Conservation (phyloP, 2,888 invertebrate species). For the Ceratothoa steindachneri region DNA sequence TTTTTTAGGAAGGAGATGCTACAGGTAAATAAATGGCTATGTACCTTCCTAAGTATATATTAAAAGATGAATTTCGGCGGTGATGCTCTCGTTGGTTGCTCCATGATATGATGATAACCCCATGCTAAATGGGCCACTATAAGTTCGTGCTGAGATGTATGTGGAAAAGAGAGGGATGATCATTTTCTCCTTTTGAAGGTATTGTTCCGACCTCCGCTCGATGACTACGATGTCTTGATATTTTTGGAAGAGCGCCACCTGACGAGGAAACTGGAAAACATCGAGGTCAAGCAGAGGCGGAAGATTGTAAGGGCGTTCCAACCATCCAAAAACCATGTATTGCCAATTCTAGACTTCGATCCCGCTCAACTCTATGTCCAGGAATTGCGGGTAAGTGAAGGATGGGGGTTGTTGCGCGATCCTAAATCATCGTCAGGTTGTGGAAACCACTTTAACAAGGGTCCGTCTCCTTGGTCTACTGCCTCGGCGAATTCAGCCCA, state of each 20-base stretch:
- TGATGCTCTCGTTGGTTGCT: no score
- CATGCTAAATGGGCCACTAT: no score
- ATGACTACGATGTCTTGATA: slow-evolving; percentile 73
- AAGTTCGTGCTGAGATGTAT: no score
- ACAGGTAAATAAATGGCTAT: no score
- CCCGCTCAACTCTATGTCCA: slow-evolving; percentile 67
- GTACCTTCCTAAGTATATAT: no score
- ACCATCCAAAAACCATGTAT: slow-evolving; percentile 53
- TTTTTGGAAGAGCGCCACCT: slow-evolving; percentile 58
- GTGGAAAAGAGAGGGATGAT: no score
- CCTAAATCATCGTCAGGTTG: not conserved
- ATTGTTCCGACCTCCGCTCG: slow-evolving; percentile 63
- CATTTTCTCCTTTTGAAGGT: no score
- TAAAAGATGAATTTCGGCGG: no score
- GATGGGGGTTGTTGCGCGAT: not conserved
- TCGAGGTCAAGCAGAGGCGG: slow-evolving; percentile 50
- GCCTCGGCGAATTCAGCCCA: no score
- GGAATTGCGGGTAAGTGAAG: slow-evolving; percentile 65
- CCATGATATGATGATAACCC: no score
- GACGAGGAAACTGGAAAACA: slow-evolving; percentile 56
- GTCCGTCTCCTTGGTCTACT: no score
- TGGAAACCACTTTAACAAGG: not conserved
- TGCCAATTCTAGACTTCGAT: slow-evolving; percentile 74
- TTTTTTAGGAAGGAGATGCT: no score
- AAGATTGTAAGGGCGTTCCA: slow-evolving; percentile 50